Evolutionary conservation across 2,113 vertebrate species (phyloP).

Genomic region (Manacus vitellinus): DNA sequence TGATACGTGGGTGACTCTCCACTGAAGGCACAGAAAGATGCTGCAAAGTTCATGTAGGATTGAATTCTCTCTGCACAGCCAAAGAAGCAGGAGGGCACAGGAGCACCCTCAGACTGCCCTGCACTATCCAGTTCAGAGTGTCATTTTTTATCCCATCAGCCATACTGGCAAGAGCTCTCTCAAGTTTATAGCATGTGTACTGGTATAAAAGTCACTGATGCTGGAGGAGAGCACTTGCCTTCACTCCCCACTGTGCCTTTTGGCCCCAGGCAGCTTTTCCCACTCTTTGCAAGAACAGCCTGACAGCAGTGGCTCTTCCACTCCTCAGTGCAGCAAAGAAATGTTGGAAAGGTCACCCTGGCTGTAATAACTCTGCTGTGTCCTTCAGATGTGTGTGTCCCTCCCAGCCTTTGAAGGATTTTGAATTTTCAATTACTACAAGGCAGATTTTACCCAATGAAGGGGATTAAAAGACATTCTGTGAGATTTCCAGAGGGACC

Average conservation of each 20-base stretch:
- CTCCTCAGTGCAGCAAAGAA: not conserved
- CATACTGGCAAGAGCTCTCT: not conserved
- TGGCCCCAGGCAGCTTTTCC: not conserved
- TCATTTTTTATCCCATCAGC: not conserved
- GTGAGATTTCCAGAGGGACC: not conserved
- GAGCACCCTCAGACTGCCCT: not conserved
- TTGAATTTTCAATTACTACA: not conserved
- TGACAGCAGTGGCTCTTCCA: not conserved
- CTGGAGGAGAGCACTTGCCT: not conserved
- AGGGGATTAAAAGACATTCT: not conserved
- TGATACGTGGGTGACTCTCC: not conserved
- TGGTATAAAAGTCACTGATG: not conserved
- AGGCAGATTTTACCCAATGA: not conserved
- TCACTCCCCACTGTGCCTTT: rapidly evolving
- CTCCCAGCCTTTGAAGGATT: not conserved
- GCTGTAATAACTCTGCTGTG: not conserved
- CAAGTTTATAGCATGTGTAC: not conserved
- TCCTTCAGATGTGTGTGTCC: not conserved
- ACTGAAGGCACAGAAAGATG: not conserved
- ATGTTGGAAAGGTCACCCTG: not conserved
- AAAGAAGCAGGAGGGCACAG: not conserved
- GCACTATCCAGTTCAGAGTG: not conserved
- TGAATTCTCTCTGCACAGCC: not conserved
- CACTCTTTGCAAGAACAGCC: not conserved
- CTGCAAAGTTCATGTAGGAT: not conserved